These are phyloP conservation scores for Lamproptera curius DNA, from an alignment of 2,888 invertebrate species.

Conservation along the genomic window DNA sequence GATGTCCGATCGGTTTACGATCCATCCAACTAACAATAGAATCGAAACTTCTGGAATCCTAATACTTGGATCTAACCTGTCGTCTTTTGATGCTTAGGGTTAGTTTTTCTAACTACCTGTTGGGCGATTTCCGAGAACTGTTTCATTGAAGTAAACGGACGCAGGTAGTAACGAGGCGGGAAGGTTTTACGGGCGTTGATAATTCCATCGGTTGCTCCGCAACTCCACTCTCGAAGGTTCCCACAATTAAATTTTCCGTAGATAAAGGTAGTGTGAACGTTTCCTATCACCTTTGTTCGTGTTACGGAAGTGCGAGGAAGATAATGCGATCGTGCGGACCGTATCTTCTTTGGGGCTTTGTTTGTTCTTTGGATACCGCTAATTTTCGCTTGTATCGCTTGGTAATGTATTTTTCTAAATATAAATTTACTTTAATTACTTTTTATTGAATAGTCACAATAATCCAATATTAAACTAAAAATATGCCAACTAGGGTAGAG, in stretches of 20 bases:
- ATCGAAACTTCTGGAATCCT: conserved; percentile 25
- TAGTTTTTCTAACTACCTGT: conserved; percentile 29
- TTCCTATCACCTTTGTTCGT: too few species aligned
- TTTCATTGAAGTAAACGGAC: conserved; percentile 24
- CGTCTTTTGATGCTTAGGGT: conserved; percentile 22
- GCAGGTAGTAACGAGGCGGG: conserved; percentile 23
- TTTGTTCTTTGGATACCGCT: too few species aligned
- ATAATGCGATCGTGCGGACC: too few species aligned
- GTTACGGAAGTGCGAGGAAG: too few species aligned
- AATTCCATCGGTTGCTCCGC: not conserved
- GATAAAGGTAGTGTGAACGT: too few species aligned
- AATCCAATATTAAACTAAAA: too few species aligned
- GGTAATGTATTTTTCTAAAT: too few species aligned
- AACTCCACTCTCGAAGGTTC: not conserved
- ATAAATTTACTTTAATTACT: too few species aligned
- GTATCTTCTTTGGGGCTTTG: too few species aligned
- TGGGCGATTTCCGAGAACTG: conserved; percentile 32
- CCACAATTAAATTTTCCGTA: not conserved
- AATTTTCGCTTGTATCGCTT: too few species aligned
- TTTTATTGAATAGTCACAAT: too few species aligned
- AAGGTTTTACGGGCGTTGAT: conserved; percentile 4
- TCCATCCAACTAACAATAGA: conserved; percentile 28
- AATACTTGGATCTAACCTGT: conserved; percentile 22
- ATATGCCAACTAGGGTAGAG: too few species aligned
- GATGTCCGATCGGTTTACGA: conserved; percentile 39